Evolutionary conservation across 2,113 vertebrate genomes (phyloP), one percentile per base, ranked within the genome.

Genomic region (Galeopterus variegatus): DNA sequence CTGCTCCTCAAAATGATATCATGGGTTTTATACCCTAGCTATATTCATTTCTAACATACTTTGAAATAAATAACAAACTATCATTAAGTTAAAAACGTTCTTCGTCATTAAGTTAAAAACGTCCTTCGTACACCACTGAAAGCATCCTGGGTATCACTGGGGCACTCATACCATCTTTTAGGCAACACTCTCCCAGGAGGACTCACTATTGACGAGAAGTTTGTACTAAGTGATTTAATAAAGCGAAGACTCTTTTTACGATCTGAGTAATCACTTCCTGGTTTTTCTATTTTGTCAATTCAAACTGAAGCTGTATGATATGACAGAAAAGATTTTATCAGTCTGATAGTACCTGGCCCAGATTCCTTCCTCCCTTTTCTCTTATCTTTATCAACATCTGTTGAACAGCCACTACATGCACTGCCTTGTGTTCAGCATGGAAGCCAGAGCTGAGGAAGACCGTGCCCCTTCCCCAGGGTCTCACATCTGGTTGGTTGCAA

Each of bases 151-250:
- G 8, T 65, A n/a, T 84, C 33, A 33, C 19, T 45, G 62, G 28
- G n/a, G 52, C 24, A 50, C 19, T 23, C 56, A 60, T 4, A 15
- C 11, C 1, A 0, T 85, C 83, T 77, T 88, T 41, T 13, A 72
- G 75, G 41, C 31, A 64, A 64, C 88, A 50, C 0, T 90, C 5
- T 92, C 48, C 65, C 62, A 14, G 26, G 31, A 60, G 81, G n/a
- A 89, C 24, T 69, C 64, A 75, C 9, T 88, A 24, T 58, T n/a
- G 58, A 50, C n/a, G 95, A 75, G 64, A 65, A 69, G 8, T 52
- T 62, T 77, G 45, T 97, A 23, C 56, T 87, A 77, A 60, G n/a
- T 73, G 45, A 88, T 92, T 85, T 92, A 41, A 56, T 89, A 69
- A 86, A 95, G 15, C 11, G 18, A 94, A 77, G 56, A 60, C 3